These are phyloP conservation scores for Spisula solida DNA, from an alignment of 2,888 invertebrate genomes.

Conservation along the genomic window DNA sequence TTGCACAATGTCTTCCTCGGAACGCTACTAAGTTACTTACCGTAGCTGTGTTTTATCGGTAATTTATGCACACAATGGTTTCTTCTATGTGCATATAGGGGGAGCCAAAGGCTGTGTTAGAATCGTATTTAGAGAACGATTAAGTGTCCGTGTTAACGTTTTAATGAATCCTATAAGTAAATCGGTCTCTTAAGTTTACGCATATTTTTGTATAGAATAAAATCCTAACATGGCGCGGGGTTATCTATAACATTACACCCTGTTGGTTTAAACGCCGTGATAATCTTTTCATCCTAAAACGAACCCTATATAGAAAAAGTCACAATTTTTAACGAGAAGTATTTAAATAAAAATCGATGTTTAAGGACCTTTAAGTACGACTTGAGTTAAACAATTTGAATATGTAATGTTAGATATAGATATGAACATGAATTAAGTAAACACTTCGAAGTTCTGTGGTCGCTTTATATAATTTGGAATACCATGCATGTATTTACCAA, in stretches of 20 bases:
- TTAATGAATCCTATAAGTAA: too few relatives aligned
- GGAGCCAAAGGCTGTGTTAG: too few relatives aligned
- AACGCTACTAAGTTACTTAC: too few relatives aligned
- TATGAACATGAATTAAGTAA: neutral
- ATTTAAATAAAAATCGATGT: constrained; percentile 12
- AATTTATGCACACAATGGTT: too few relatives aligned
- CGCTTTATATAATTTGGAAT: neutral
- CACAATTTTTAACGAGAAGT: neutral
- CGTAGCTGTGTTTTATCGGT: too few relatives aligned
- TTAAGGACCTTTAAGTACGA: neutral
- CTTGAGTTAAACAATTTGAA: constrained; percentile 10
- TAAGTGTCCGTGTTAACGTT: too few relatives aligned
- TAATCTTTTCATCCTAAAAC: neutral
- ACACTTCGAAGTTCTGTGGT: neutral
- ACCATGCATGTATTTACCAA: neutral
- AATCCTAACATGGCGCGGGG: neutral
- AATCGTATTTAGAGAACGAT: too few relatives aligned
- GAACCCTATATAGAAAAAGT: neutral
- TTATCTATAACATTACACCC: neutral
- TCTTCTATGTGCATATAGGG: too few relatives aligned
- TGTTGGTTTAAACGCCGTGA: neutral
- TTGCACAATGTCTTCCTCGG: too few relatives aligned
- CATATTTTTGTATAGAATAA: neutral
- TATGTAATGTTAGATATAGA: neutral
- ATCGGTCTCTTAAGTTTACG: too few relatives aligned